Evolutionary conservation across 2,113 vertebrate species (phyloP).

Genomic region (Pteropus alecto): DNA sequence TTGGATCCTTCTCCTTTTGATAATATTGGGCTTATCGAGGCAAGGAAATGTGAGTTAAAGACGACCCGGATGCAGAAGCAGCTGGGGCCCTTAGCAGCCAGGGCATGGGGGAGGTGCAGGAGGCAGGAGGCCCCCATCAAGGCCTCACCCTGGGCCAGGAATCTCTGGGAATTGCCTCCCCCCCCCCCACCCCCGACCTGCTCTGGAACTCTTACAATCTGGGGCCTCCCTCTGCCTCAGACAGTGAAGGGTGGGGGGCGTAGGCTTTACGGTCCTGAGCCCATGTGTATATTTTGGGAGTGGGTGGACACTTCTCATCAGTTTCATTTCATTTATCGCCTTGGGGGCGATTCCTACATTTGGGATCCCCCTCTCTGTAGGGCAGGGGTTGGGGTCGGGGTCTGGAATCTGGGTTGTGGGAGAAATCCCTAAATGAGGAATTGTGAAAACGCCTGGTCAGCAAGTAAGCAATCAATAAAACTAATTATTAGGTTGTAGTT

Average conservation of each 20-base stretch:
- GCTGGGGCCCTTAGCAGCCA: not conserved
- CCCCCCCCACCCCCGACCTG: too few species aligned
- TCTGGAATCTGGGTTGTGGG: not conserved
- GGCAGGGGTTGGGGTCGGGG: not conserved
- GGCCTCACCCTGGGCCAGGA: not conserved
- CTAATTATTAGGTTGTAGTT: not conserved
- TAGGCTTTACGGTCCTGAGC: not conserved
- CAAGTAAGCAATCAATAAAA: not conserved
- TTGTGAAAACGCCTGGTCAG: not conserved
- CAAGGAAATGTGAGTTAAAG: not conserved
- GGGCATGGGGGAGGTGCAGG: not conserved
- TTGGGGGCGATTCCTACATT: not conserved
- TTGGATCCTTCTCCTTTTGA: not conserved
- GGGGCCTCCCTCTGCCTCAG: not conserved
- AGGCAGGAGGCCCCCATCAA: not conserved
- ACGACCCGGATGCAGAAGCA: not conserved
- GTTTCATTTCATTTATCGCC: not conserved
- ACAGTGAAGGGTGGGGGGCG: not conserved
- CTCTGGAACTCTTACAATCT: conserved; percentile 49
- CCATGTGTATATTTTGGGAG: fast-evolving
- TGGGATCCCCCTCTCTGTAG: not conserved
- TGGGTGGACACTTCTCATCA: not conserved
- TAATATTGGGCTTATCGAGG: not conserved
- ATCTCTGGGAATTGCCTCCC: not conserved
- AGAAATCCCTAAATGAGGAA: not conserved